phyloP scores from a whole-genome alignment of 2,888 invertebrate species.

The Ptilodon capucinus region DNA sequence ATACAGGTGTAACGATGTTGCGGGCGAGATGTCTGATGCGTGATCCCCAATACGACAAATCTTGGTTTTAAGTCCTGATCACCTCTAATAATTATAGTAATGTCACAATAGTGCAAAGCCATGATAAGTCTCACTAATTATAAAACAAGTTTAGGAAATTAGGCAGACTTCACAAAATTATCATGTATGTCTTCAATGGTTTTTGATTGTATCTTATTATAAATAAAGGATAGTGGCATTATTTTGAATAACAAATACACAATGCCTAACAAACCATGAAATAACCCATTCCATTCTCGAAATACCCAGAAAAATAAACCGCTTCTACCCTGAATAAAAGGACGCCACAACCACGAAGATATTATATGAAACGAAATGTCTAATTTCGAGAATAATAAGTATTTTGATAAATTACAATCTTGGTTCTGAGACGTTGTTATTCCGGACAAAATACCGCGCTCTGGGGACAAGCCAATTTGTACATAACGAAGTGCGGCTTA shows the following conservation, averaged over 20 bases:
- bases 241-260: background rate
- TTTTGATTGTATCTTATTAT: too few relatives aligned
- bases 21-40: too few relatives aligned
- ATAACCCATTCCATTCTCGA: background rate
- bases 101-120: too few relatives aligned
- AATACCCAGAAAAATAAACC: background rate
- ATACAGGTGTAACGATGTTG: too few relatives aligned
- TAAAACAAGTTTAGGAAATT: too few relatives aligned
- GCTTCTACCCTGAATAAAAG: background rate
- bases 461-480: slow-evolving; percentile 59
- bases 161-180: too few relatives aligned
- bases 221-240: background rate
- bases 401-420: slow-evolving; percentile 41
- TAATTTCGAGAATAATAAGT: slow-evolving; percentile 41
- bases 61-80: too few relatives aligned
- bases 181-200: too few relatives aligned
- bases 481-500: slow-evolving; percentile 44
- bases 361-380: slow-evolving; percentile 6
- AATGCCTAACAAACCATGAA: background rate
- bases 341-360: background rate
- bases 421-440: slow-evolving; percentile 41
- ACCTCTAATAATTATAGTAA: too few relatives aligned
- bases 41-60: too few relatives aligned
- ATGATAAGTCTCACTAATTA: too few relatives aligned
- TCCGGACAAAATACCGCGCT: slow-evolving; percentile 41